Evolutionary conservation across 1,140 invertebrate species (phyloP).

Genomic region (Trichonephila clavipes): DNA sequence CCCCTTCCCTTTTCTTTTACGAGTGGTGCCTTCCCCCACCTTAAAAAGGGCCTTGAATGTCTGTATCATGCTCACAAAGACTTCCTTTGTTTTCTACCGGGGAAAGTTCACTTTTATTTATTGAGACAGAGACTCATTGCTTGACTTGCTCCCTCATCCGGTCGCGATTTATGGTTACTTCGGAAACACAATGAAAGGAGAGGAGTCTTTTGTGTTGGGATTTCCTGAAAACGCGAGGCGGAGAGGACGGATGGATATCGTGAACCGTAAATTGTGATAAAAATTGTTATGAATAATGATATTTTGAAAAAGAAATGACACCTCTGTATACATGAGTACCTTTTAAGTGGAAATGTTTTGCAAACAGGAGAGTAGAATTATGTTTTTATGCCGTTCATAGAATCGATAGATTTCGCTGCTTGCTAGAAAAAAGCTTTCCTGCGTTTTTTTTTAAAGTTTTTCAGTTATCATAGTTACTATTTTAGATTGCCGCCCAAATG

Average conservation of each 20-base stretch:
- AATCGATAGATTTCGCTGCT: too few relatives aligned
- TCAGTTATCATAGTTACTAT: too few relatives aligned
- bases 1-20: not conserved
- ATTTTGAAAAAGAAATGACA: too few relatives aligned
- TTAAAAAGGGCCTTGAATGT: not conserved
- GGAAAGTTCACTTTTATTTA: not conserved
- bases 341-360: too few relatives aligned
- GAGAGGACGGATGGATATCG: not conserved
- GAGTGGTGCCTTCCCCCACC: not conserved
- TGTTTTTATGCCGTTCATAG: too few relatives aligned
- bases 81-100: not conserved
- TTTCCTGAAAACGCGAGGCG: not conserved
- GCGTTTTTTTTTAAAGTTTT: too few relatives aligned
- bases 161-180: not conserved
- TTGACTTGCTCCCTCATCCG: not conserved
- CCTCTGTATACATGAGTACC: too few relatives aligned
- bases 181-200: not conserved
- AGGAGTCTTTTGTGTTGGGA: not conserved
- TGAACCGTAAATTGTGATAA: too few relatives aligned
- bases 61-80: not conserved
- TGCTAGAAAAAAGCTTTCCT: too few relatives aligned
- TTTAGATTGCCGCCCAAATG: too few relatives aligned
- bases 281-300: too few relatives aligned
- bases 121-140: not conserved
- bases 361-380: too few relatives aligned